Evolutionary conservation across 2,113 vertebrate genomes (phyloP), one percentile per base, ranked within the genome.

Genomic region (Salvelinus fontinalis): DNA sequence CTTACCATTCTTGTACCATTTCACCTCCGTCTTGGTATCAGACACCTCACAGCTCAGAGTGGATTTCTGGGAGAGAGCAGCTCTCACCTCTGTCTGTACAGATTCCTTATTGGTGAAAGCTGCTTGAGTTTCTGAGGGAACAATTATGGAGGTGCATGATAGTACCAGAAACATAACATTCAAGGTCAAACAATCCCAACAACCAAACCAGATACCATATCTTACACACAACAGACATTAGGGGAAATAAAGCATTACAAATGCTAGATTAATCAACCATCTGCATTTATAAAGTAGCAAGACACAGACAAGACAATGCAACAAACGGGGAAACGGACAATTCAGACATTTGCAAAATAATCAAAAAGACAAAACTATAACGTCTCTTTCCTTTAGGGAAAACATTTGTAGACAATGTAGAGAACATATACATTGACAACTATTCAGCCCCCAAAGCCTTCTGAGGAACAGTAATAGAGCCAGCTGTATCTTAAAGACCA

Each of bases 401-500:
- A 60, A 74, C 31, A n/a, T 29, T 7, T 34, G 34, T 34, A 34
- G 34, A 34, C 34, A 34, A 34, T 34, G 31, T 34, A 34, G 31
- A 34, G 31, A 34, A 34, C 34, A 34, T 34, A 34, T 34, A 26
- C 12, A 65, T 22, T n/a, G 3, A 12, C 22, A 65, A 65, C 65
- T 0, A 90, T 31, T 67, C 5, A 18, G 24, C 4, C 29, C 2
- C 26, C 27, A 20, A 16, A 70, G 18, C 8, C 20, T 22, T 22
- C 16, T 9, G 31, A 74, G 31, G 12, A 13, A 2, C 20, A 73
- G 8, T 20, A 16, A 16, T 14, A 18, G 5, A 60, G 34, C 39
- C 39, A 44, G 39, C 39, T 72, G 62, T 75, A 96, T 59, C 70
- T 87, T 94, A 85, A 95, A 96, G 34, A 83, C 82, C 73, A 95